phyloP scores from a whole-genome alignment of 2,113 vertebrate genomes.

The Apaloderma vittatum region DNA sequence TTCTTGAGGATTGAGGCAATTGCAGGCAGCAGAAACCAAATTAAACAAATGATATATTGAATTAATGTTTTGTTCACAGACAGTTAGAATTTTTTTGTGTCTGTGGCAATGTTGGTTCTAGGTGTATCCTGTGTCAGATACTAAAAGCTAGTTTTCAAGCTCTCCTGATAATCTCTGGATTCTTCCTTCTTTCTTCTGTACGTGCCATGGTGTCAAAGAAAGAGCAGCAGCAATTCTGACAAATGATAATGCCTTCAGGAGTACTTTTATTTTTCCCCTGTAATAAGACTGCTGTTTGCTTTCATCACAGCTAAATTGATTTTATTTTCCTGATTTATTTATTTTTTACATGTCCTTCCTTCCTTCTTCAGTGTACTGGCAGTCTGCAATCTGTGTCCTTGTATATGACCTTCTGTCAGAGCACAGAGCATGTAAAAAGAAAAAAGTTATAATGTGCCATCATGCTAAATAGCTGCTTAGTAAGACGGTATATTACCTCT shows the following conservation, averaged over 20 bases:
- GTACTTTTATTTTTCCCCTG: background rate
- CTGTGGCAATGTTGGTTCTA: background rate
- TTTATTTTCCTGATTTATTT: background rate
- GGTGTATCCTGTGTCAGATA: background rate
- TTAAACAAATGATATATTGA: constrained; percentile 29
- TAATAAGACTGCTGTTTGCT: background rate
- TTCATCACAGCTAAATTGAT: background rate
- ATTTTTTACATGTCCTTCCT: background rate
- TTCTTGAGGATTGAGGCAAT: constrained; percentile 14
- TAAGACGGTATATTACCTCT: background rate
- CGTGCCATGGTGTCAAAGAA: background rate
- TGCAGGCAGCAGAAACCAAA: background rate
- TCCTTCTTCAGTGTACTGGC: background rate
- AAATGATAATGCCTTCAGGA: background rate
- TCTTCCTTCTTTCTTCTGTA: background rate
- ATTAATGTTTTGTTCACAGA: background rate
- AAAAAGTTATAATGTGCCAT: background rate
- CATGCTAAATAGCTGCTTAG: background rate
- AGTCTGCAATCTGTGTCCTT: background rate
- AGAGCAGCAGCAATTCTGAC: background rate
- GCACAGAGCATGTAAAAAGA: background rate
- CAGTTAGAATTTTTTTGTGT: background rate
- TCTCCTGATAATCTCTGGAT: background rate
- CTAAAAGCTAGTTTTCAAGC: background rate
- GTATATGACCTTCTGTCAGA: background rate